phyloP scores from a whole-genome alignment of 2,888 invertebrate genomes.

The Archips crataeganus region DNA sequence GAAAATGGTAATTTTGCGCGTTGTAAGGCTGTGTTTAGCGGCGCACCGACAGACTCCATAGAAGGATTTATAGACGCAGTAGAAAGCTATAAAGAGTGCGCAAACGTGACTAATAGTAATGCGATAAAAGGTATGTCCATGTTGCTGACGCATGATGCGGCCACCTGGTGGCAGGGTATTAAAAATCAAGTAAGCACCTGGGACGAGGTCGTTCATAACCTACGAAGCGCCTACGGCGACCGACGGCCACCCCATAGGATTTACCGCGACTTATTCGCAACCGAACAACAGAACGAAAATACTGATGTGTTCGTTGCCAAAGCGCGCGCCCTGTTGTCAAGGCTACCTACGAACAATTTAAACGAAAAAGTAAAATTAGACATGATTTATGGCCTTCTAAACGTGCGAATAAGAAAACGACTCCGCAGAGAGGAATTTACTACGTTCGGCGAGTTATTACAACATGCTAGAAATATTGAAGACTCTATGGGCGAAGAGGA shows the following conservation, averaged over 20 bases:
- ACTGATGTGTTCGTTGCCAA: no score
- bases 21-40: no score
- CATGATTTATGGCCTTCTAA: no score
- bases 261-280: slow-evolving; percentile 2
- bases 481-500: no score
- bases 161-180: slow-evolving; percentile 7
- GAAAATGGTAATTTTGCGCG: no score
- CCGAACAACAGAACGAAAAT: background rate
- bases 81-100: background rate
- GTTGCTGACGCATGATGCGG: background rate
- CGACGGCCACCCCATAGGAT: slow-evolving; percentile 10
- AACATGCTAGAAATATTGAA: no score
- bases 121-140: background rate
- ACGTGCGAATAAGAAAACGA: no score
- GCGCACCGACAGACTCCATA: background rate
- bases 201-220: background rate
- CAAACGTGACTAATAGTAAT: background rate
- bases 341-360: no score
- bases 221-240: slow-evolving; percentile 15
- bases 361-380: no score
- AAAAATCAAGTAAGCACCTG: slow-evolving; percentile 3
- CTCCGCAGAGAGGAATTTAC: no score
- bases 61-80: background rate
- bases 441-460: no score
- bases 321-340: no score